These are phyloP conservation scores for Colletes latitarsis DNA, from an alignment of 1,140 invertebrate species.

Conservation along the genomic window DNA sequence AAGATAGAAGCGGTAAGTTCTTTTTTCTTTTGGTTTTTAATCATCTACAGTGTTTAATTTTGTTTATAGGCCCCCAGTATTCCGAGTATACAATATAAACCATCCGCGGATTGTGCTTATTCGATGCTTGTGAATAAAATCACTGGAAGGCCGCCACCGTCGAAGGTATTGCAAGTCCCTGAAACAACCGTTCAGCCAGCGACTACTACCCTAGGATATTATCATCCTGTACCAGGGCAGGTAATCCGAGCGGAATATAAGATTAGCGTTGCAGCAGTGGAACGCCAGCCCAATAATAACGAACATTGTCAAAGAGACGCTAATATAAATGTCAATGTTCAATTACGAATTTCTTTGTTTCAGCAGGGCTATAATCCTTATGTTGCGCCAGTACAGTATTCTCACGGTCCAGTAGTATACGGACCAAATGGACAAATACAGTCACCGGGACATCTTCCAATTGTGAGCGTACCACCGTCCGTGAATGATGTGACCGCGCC, in stretches of 20 bases:
- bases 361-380: conserved; percentile 70
- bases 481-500: conserved; percentile 17
- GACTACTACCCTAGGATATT: conserved; percentile 69
- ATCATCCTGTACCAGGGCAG: conserved; percentile 67
- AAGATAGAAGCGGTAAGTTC: conserved; percentile 84
- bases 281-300: no score
- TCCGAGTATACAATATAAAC: conserved; percentile 88
- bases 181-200: conserved; percentile 67
- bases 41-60: not conserved
- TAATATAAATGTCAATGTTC: not conserved
- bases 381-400: conserved; percentile 76
- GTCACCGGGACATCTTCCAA: conserved; percentile 50
- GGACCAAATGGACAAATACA: conserved; percentile 73
- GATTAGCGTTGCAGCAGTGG: not conserved
- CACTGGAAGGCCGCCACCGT: conserved; percentile 85
- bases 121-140: conserved; percentile 92
- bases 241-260: conserved; percentile 11
- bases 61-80: conserved; percentile 84
- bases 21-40: not conserved
- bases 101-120: conserved; percentile 91
- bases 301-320: not conserved
- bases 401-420: conserved; percentile 78
- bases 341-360: not conserved
- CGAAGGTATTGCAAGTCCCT: conserved; percentile 61
- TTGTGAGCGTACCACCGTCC: conserved; percentile 20